A percentile compares a stretch with the other conserved stretches of the same genome.
These are phyloP conservation scores for Dolomedes plantarius DNA, from an alignment of 2,888 invertebrate species.

Conservation along the genomic window DNA sequence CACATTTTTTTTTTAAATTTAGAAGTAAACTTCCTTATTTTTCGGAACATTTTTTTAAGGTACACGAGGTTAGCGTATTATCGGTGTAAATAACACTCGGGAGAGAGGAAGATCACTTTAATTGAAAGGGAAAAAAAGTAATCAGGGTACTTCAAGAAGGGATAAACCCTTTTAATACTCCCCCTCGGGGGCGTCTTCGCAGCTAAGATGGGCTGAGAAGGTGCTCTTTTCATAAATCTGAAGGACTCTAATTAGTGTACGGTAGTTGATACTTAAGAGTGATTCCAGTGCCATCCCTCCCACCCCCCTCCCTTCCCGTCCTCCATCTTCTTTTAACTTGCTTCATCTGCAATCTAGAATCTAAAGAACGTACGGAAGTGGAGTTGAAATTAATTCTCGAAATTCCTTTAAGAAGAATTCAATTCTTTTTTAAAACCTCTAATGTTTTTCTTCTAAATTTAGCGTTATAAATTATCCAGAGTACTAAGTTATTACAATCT, in stretches of 20 bases:
- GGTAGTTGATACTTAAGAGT: not conserved
- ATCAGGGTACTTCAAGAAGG: not conserved
- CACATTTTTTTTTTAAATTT: no score
- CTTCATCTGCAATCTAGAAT: no score
- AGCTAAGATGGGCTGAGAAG: not conserved
- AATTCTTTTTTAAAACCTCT: no score
- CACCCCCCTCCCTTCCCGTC: not conserved
- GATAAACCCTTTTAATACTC: not conserved
- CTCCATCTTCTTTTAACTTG: no score
- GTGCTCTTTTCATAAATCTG: constrained; percentile 4
- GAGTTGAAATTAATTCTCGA: not conserved
- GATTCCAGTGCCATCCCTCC: not conserved
- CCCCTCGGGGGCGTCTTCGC: not conserved
- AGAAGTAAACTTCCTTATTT: no score
- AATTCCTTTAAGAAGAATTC: no score
- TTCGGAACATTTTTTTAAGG: no score
- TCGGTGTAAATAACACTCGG: no score
- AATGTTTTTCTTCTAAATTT: no score
- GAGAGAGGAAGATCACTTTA: not conserved
- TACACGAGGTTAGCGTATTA: no score
- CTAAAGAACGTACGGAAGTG: not conserved
- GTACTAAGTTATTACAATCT: no score
- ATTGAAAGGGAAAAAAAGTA: constrained; percentile 3
- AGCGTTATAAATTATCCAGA: no score
- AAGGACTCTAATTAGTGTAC: not conserved